Conservation (phyloP, 1,140 invertebrate species). For the Uloborus diversus region DNA sequence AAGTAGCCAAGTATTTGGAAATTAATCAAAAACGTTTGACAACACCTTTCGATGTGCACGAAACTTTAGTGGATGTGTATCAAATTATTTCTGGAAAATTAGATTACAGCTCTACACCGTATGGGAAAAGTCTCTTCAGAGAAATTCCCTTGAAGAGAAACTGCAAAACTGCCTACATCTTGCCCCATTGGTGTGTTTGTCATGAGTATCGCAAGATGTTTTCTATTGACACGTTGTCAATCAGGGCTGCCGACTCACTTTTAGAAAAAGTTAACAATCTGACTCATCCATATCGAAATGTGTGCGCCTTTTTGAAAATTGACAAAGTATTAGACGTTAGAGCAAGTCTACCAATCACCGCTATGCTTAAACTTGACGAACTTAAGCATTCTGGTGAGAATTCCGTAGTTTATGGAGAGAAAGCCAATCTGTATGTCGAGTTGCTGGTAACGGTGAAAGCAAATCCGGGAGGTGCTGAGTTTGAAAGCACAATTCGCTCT, state of each 20-base stretch:
- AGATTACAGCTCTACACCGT: constrained; percentile 56
- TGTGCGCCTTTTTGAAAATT: not conserved
- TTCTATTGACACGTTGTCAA: not conserved
- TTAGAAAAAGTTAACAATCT: not conserved
- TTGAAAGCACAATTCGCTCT: not conserved
- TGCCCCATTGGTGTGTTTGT: constrained; percentile 66
- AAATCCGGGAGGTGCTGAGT: not conserved
- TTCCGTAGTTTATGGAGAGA: not conserved
- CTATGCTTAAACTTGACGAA: not conserved
- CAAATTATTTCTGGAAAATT: constrained; percentile 58
- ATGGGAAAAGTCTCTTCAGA: constrained; percentile 79
- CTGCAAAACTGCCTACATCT: constrained; percentile 64
- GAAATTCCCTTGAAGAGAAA: constrained; percentile 70
- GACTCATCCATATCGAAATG: not conserved
- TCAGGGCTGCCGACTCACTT: not conserved
- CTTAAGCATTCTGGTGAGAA: not conserved
- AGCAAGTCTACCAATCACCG: not conserved
- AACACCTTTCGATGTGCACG: constrained; percentile 68
- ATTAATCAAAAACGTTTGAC: constrained; percentile 70
- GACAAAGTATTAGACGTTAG: not conserved
- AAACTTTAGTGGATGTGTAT: constrained; percentile 63
- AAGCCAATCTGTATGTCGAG: not conserved
- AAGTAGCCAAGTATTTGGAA: constrained; percentile 74
- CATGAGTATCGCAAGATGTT: constrained; percentile 16
- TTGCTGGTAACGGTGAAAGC: not conserved